These are phyloP conservation scores for Zaprionus bogoriensis DNA, from an alignment of 2,888 invertebrate genomes.

Conservation along the genomic window DNA sequence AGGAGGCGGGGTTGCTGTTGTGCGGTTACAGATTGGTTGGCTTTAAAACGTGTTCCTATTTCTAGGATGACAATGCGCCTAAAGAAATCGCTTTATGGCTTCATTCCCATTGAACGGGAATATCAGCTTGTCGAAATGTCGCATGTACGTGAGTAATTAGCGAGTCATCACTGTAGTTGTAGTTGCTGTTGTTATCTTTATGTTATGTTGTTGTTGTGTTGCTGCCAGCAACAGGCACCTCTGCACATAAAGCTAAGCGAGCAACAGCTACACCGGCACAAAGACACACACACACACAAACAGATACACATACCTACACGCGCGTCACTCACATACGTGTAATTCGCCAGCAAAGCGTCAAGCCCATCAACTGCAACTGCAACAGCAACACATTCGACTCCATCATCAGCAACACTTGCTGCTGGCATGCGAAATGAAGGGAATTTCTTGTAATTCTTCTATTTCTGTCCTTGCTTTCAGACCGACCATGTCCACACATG, in stretches of 20 bases:
- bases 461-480: conserved; percentile 48
- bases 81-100: conserved; percentile 80
- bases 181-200: neutral
- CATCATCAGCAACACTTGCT: conserved; percentile 16
- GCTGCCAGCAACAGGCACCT: conserved; percentile 24
- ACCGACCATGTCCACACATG: conserved; percentile 78
- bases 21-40: conserved; percentile 19
- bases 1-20: too few species aligned
- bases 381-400: conserved; percentile 13
- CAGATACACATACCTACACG: neutral
- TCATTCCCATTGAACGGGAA: conserved; percentile 79
- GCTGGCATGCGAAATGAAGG: neutral
- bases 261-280: neutral
- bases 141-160: conserved; percentile 76
- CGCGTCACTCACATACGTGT: conserved; percentile 1
- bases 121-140: conserved; percentile 78
- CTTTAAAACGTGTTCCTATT: conserved; percentile 45
- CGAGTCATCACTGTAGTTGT: conserved; percentile 27
- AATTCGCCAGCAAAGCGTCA: conserved; percentile 4
- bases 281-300: conserved; percentile 6
- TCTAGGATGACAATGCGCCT: conserved; percentile 78
- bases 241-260: neutral
- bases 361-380: conserved; percentile 9
- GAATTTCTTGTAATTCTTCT: conserved; percentile 2
- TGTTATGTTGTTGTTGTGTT: conserved; percentile 32